phyloP scores from a whole-genome alignment of 2,888 invertebrate species.

The Margaritifera margaritifera region DNA sequence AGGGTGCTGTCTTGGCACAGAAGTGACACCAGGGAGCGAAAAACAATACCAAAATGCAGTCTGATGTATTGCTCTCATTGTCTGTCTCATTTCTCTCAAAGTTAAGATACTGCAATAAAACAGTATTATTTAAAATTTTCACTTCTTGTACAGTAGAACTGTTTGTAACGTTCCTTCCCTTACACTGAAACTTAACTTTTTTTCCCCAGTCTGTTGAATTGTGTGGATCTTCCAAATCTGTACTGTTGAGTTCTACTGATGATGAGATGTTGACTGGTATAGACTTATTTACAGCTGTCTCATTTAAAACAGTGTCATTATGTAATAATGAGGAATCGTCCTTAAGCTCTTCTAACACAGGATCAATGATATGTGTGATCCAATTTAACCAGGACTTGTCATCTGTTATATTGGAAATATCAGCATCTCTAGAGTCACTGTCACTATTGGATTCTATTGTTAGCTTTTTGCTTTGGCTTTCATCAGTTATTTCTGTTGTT shows the following conservation, averaged over 20 bases:
- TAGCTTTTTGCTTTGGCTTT: no score
- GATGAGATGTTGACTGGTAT: conserved; percentile 8
- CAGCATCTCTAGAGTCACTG: no score
- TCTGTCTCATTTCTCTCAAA: conserved; percentile 76
- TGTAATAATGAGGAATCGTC: conserved; percentile 20
- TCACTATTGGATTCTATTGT: no score
- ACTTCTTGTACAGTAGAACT: conserved; percentile 54
- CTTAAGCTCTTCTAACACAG: conserved; percentile 54
- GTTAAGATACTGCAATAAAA: conserved; percentile 80
- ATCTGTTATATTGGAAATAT: no score
- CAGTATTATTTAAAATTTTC: conserved; percentile 82
- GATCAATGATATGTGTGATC: conserved; percentile 43
- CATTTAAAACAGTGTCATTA: conserved; percentile 15
- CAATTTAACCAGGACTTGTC: no score
- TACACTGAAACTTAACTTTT: conserved; percentile 62
- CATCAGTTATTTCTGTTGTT: no score
- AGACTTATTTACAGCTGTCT: conserved; percentile 9
- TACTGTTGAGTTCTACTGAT: conserved; percentile 4
- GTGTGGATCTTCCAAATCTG: conserved; percentile 6
- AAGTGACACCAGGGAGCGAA: conserved; percentile 93
- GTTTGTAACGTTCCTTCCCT: conserved; percentile 56
- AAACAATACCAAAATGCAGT: conserved; percentile 84
- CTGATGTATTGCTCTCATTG: conserved; percentile 38
- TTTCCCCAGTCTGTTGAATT: conserved; percentile 50
- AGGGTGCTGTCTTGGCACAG: conserved; percentile 90